Conservation (phyloP, 1,140 invertebrate genomes). For the Platorchestia sp. region DNA sequence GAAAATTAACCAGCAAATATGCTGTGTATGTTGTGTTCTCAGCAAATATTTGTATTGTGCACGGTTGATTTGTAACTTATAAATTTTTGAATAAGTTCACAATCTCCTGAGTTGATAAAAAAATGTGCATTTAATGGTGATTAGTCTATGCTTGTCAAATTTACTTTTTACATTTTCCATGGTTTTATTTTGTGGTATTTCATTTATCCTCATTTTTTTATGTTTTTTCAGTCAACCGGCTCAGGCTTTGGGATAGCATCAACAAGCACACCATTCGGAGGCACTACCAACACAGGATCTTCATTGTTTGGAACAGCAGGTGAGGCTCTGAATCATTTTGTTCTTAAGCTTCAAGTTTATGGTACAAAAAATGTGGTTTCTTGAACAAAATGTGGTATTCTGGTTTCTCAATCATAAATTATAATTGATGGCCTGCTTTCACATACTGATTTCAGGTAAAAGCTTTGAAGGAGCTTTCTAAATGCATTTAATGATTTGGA, state of each 20-base stretch:
- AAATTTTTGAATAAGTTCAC: too few relatives aligned
- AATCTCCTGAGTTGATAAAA: too few relatives aligned
- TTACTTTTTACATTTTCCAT: not conserved
- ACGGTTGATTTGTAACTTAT: too few relatives aligned
- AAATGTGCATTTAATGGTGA: not conserved
- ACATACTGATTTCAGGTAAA: too few relatives aligned
- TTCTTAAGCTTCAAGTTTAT: slow-evolving; percentile 68
- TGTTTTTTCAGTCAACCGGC: not conserved
- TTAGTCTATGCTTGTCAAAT: not conserved
- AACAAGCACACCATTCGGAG: slow-evolving; percentile 59
- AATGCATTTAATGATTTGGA: too few relatives aligned
- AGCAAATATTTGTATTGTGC: too few relatives aligned
- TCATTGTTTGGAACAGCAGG: slow-evolving; percentile 66
- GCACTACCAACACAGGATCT: slow-evolving; percentile 57
- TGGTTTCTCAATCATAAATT: too few relatives aligned
- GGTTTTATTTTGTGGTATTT: not conserved
- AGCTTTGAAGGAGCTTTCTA: too few relatives aligned
- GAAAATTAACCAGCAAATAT: not conserved
- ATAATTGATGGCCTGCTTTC: too few relatives aligned
- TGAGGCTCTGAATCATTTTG: slow-evolving; percentile 73
- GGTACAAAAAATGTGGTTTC: too few relatives aligned
- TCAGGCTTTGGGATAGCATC: slow-evolving; percentile 51
- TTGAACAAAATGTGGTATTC: too few relatives aligned
- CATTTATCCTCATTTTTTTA: not conserved
- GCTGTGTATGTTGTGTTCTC: not conserved